phyloP scores from a whole-genome alignment of 37 sponge, comb jelly and placozoan species.

The Halisarca cf. caerulea region DNA sequence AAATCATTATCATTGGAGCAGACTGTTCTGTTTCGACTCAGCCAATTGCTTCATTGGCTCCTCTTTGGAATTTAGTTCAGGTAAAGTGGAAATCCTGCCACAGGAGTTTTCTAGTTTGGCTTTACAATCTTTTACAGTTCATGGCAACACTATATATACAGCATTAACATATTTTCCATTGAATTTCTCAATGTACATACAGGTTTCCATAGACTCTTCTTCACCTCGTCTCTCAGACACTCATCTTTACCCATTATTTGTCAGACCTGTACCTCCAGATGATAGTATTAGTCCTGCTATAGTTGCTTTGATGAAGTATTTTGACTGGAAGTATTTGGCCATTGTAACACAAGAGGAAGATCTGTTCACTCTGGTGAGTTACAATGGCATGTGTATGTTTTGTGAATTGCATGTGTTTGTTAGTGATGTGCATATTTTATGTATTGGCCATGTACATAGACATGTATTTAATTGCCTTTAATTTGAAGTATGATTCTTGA shows the following conservation, averaged over 20 bases:
- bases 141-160: too few relatives aligned
- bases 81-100: too few relatives aligned
- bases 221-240: slow-evolving; percentile 46
- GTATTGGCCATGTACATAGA: too few relatives aligned
- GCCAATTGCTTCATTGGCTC: slow-evolving; percentile 27
- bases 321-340: slow-evolving; percentile 3
- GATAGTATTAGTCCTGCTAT: not conserved
- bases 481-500: too few relatives aligned
- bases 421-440: too few relatives aligned
- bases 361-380: slow-evolving; percentile 5
- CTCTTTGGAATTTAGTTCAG: slow-evolving; percentile 19
- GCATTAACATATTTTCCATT: too few relatives aligned
- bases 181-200: too few relatives aligned
- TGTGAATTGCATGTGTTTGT: too few relatives aligned
- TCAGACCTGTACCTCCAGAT: slow-evolving; percentile 19
- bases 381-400: too few relatives aligned
- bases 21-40: slow-evolving; percentile 32
- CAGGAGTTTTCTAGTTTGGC: too few relatives aligned
- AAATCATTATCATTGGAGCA: slow-evolving; percentile 19
- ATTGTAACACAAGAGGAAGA: slow-evolving; percentile 20
- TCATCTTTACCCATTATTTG: slow-evolving; percentile 14
- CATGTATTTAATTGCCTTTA: too few relatives aligned
- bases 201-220: slow-evolving; percentile 41
- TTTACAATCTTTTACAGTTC: too few relatives aligned
- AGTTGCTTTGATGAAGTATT: not conserved